These are phyloP conservation scores for Passer montanus DNA, from an alignment of 2,113 vertebrate species.

Conservation along the genomic window DNA sequence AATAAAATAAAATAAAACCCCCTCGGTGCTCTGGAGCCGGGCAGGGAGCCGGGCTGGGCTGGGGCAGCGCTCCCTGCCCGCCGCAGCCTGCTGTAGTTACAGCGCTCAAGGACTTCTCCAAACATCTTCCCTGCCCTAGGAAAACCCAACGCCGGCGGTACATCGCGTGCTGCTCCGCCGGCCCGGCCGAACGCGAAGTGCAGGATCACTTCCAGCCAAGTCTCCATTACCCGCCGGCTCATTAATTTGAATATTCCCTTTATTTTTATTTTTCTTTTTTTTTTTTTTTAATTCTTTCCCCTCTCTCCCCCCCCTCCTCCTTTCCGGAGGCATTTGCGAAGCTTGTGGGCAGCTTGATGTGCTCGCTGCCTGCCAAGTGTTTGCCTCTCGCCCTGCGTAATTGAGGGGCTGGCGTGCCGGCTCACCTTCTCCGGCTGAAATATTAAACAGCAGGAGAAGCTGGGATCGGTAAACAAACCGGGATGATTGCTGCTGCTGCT, in stretches of 20 bases:
- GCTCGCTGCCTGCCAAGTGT: slow-evolving; percentile 40
- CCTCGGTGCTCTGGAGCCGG: rapidly evolving
- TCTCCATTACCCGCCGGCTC: slow-evolving; percentile 49
- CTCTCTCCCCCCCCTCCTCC: background rate
- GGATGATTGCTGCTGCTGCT: background rate
- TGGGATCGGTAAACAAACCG: slow-evolving; percentile 8
- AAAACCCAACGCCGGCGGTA: background rate
- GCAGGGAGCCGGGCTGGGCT: rapidly evolving
- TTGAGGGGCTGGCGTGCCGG: slow-evolving; percentile 38
- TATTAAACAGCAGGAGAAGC: slow-evolving; percentile 55
- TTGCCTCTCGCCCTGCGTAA: slow-evolving; percentile 48
- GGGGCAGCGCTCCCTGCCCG: background rate
- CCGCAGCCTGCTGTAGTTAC: slow-evolving; percentile 35
- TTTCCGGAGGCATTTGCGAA: slow-evolving; percentile 34
- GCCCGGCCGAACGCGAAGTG: background rate
- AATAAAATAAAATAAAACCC: no score
- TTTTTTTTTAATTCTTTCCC: no score
- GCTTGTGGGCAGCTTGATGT: slow-evolving; percentile 32
- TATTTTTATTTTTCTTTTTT: background rate
- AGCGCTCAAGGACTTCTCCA: slow-evolving; percentile 60
- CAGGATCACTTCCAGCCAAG: slow-evolving; percentile 41
- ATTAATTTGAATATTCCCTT: slow-evolving; percentile 30
- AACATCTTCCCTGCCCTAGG: slow-evolving; percentile 9
- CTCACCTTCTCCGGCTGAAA: slow-evolving; percentile 56
- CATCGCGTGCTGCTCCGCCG: background rate